Evolutionary conservation across 2,888 invertebrate species (phyloP).

Genomic region (Habrosyne pyritoides): DNA sequence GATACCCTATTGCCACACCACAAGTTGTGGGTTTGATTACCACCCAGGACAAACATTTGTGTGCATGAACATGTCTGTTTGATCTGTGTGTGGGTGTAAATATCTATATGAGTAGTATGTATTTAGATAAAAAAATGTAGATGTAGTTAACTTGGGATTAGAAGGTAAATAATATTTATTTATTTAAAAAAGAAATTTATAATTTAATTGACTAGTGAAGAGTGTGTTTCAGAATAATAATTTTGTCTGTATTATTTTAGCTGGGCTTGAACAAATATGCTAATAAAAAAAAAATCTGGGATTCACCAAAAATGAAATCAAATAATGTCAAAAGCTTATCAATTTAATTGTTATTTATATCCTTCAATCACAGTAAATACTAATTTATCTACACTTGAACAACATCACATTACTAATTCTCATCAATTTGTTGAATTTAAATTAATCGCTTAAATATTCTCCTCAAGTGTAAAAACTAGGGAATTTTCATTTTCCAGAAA

Average conservation of each 20-base stretch:
- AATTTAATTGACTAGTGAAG: no score
- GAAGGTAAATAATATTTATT: no score
- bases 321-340: background rate
- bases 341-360: background rate
- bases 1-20: no score
- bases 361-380: background rate
- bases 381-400: background rate
- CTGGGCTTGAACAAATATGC: no score
- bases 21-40: no score
- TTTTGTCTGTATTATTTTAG: background rate
- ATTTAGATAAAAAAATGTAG: no score
- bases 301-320: background rate
- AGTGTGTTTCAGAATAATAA: background rate
- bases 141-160: no score
- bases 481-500: constrained; percentile 3
- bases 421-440: background rate
- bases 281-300: background rate
- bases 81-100: no score
- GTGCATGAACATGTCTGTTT: no score
- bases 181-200: no score
- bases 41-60: no score
- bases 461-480: constrained; percentile 1
- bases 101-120: no score
- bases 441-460: background rate
- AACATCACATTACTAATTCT: background rate